A percentile compares a stretch with the other conserved stretches of the same genome.
Conservation (phyloP, 2,113 vertebrate genomes). For the Malurus cyaneus region DNA sequence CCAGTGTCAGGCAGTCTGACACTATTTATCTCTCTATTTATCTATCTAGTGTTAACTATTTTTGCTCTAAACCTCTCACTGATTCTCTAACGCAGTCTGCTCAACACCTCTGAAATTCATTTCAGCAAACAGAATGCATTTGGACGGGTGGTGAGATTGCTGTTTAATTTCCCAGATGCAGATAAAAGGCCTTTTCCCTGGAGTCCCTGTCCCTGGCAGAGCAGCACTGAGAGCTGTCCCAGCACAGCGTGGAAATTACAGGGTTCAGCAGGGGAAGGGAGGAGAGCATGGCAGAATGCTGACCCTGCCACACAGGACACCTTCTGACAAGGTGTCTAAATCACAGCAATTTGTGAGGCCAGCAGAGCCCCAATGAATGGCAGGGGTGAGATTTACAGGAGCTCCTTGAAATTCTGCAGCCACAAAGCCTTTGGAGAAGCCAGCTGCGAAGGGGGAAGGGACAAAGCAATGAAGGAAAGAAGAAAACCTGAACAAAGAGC, state of each 20-base stretch:
- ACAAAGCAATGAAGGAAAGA: neutral
- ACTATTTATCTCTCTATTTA: neutral
- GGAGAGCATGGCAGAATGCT: neutral
- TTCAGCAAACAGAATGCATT: neutral
- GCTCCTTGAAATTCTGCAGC: neutral
- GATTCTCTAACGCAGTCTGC: neutral
- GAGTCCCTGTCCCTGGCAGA: neutral
- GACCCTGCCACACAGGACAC: neutral
- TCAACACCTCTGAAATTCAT: neutral
- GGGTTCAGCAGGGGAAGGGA: neutral
- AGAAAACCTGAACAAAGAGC: neutral
- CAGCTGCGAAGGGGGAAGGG: neutral
- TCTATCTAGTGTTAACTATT: neutral
- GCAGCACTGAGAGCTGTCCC: neutral
- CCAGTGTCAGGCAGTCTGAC: neutral
- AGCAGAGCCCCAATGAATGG: neutral
- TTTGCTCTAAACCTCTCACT: neutral
- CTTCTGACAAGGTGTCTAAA: neutral
- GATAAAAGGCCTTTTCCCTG: neutral
- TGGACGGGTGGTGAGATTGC: neutral
- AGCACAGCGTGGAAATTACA: fast-evolving
- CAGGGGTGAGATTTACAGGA: neutral
- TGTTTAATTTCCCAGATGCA: neutral
- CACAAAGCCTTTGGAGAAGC: neutral
- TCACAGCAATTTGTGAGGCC: neutral